A percentile compares a stretch with the other conserved stretches of the same genome.
Evolutionary conservation across 2,797 vertebrate species (phyloP).

Genomic region (Eleutherodactylus coqui): DNA sequence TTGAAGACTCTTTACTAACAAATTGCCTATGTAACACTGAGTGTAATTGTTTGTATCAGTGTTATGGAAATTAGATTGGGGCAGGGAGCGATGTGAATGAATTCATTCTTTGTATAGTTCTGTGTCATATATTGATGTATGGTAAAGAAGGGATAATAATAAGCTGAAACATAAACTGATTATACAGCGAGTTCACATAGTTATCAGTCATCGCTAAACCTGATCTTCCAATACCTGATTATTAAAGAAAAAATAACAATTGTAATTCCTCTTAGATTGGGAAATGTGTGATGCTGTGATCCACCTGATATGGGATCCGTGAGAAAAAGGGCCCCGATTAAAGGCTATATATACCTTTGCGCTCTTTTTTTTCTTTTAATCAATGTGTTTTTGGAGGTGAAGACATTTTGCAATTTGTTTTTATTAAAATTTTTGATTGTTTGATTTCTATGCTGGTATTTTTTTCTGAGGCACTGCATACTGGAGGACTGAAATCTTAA

Average conservation of each 20-base stretch:
- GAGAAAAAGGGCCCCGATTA: too few species aligned
- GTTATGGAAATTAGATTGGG: slow-evolving; percentile 19
- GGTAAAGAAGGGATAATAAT: neutral
- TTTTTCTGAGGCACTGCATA: too few species aligned
- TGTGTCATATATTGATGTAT: slow-evolving; percentile 24
- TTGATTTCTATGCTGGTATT: too few species aligned
- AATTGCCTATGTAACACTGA: neutral
- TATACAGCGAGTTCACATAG: neutral
- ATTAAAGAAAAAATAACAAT: neutral
- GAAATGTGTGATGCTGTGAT: neutral
- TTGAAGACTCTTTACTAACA: neutral
- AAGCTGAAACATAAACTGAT: slow-evolving; percentile 23
- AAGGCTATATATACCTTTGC: too few species aligned
- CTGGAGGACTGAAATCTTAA: too few species aligned
- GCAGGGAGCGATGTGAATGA: slow-evolving; percentile 11
- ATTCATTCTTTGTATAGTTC: neutral
- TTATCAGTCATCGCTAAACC: neutral
- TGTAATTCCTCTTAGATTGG: neutral
- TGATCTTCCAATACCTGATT: neutral
- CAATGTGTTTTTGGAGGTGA: too few species aligned
- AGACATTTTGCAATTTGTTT: too few species aligned
- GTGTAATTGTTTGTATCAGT: neutral
- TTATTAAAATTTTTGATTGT: too few species aligned
- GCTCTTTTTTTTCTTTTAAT: too few species aligned
- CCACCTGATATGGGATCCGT: too few species aligned